Evolutionary conservation across 2,113 vertebrate species (phyloP).

Genomic region (Vombatus ursinus): DNA sequence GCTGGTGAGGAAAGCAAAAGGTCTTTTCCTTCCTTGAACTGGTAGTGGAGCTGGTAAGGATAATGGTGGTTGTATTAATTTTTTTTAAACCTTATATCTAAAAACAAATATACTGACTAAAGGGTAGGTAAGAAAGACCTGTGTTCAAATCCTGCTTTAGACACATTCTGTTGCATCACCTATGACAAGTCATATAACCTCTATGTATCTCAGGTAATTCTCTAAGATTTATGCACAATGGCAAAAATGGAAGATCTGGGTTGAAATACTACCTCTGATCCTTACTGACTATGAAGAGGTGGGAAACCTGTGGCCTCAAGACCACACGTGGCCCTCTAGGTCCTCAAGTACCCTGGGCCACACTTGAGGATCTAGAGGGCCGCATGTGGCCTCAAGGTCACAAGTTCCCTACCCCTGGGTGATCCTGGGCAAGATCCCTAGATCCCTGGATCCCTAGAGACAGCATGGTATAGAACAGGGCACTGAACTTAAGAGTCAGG

Average conservation of each 20-base stretch:
- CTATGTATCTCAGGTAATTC: not conserved
- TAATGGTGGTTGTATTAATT: not conserved
- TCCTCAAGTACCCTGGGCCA: too few species aligned
- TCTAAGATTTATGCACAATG: not conserved
- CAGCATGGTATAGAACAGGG: not conserved
- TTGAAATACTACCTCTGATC: not conserved
- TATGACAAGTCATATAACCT: not conserved
- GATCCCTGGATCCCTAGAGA: not conserved
- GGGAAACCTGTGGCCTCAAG: too few species aligned
- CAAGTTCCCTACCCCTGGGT: too few species aligned
- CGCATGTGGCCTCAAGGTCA: too few species aligned
- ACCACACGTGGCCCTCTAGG: too few species aligned
- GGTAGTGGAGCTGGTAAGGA: not conserved
- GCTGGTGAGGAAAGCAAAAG: not conserved
- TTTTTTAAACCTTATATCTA: not conserved
- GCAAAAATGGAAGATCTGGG: not conserved
- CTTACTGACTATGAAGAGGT: not conserved
- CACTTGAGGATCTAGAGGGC: too few species aligned
- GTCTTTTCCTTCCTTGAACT: not conserved
- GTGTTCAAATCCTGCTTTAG: not conserved
- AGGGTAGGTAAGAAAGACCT: not conserved
- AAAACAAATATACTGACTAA: not conserved
- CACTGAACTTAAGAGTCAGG: not conserved
- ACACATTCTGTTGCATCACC: not conserved
- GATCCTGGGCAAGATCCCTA: not conserved